Conservation (phyloP, 2,888 invertebrate species). For the Pheosia tremula region DNA sequence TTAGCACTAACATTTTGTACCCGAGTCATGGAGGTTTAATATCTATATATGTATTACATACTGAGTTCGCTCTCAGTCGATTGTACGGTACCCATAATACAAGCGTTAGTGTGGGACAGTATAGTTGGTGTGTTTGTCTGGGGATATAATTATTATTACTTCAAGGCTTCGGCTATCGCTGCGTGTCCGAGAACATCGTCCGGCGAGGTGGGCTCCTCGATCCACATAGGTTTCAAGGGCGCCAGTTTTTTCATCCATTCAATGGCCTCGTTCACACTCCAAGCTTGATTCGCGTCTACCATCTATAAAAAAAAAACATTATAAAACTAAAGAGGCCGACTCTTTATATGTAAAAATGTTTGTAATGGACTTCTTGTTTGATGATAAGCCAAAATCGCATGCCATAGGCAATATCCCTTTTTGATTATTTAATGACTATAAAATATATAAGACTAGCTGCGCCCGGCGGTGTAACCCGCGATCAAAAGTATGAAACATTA, state of each 20-base stretch:
- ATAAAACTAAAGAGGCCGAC: not conserved
- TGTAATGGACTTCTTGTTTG: not conserved
- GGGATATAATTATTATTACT: constrained; percentile 46
- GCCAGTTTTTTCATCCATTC: constrained; percentile 93
- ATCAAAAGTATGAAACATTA: too few relatives aligned
- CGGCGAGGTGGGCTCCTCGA: constrained; percentile 97
- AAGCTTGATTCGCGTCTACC: constrained; percentile 95
- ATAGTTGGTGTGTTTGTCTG: too few relatives aligned
- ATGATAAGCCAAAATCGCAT: too few relatives aligned
- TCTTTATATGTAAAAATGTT: not conserved
- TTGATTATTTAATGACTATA: too few relatives aligned
- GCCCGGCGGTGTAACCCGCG: too few relatives aligned
- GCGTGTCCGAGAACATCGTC: constrained; percentile 96
- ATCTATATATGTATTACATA: not conserved
- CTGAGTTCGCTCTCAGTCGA: too few relatives aligned
- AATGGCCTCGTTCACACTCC: constrained; percentile 94
- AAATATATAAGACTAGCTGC: too few relatives aligned
- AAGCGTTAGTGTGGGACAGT: too few relatives aligned
- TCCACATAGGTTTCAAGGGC: constrained; percentile 92
- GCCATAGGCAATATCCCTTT: too few relatives aligned
- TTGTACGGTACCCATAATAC: too few relatives aligned
- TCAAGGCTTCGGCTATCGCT: constrained; percentile 88
- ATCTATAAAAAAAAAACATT: constrained; percentile 77
- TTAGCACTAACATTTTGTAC: too few relatives aligned
- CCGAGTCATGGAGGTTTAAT: not conserved